Base-by-base conservation (phyloP, 2,797 vertebrate species). In the Acestrorhynchus altus region DNA sequence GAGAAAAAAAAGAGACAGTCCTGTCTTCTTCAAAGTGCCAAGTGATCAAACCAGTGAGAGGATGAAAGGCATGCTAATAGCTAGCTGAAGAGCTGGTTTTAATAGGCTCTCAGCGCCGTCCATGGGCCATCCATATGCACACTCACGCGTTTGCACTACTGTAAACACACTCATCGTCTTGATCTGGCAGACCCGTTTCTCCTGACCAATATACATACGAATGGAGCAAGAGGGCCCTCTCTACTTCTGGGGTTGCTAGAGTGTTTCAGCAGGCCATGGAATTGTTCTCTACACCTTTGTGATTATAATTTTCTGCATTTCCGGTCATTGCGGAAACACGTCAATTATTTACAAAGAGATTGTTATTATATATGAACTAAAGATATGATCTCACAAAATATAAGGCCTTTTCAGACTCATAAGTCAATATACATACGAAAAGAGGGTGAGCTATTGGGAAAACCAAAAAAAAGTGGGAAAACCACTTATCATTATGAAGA, bases 21-120 rank as follows among this genome's bases (percentile, higher is more conserved):
- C 70, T 80, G 88, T 90, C 81, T 83, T 86, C 89, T 92, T 94
- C 90, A 94, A 93, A 93, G 89, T 79, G 26, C 76, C 78, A 74
- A 64, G 81, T 86, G 88, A 92, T 82, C 84, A 92, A 90, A 91
- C 81, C 80, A 61, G 84, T 86, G 86, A 75, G 59, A 80, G 2
- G 85, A 85, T 87, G 88, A 86, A 88, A 89, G 85, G 22, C 56
- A 83, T 84, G 90, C 86, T 87, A 88, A 88, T 84, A 81, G 84
- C 77, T 85, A 81, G 42, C 83, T 85, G 46, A 44, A 86, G 83
- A 83, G 88, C 86, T 83, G 81, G 66, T 84, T 89, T 90, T 86
- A 86, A 91, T 90, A 87, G 75, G 85, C 84, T 87, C 87, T 88
- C 81, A 65, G 46, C 46, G 44, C 31, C 47, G 24, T 52, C 49